Evolutionary conservation across 2,888 invertebrate genomes (phyloP).

Genomic region (Sminthurinus aureus): DNA sequence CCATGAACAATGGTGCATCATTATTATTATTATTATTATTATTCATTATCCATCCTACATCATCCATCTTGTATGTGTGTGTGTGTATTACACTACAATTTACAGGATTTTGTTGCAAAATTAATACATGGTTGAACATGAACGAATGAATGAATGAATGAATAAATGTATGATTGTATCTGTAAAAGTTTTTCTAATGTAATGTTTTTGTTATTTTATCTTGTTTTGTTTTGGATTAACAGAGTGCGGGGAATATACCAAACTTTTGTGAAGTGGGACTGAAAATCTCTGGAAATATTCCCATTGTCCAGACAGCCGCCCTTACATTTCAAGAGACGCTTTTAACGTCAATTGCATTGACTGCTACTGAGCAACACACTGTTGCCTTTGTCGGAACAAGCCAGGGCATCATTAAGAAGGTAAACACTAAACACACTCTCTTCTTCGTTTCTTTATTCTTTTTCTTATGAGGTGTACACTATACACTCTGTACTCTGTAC

Average conservation of each 20-base stretch:
- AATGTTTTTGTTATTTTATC: neutral
- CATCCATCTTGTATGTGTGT: no score
- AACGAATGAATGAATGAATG: neutral
- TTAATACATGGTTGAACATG: neutral
- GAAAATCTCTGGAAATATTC: conserved; percentile 88
- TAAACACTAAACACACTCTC: conserved; percentile 62
- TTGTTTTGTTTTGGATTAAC: conserved; percentile 57
- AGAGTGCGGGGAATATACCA: conserved; percentile 86
- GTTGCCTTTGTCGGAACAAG: conserved; percentile 93
- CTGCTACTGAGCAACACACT: conserved; percentile 89
- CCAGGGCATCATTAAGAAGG: conserved; percentile 86
- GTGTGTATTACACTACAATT: no score
- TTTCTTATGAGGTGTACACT: neutral
- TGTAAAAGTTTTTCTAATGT: conserved; percentile 9
- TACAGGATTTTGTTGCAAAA: conserved; percentile 4
- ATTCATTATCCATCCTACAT: no score
- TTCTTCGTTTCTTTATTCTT: neutral
- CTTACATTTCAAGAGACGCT: conserved; percentile 81
- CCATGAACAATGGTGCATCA: no score
- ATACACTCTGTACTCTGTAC: no score
- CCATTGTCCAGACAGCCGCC: conserved; percentile 79
- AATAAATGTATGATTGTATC: neutral
- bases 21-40: no score
- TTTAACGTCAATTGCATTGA: conserved; percentile 83
- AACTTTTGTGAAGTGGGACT: conserved; percentile 92